Evolutionary conservation across 2,888 invertebrate species (phyloP), one percentile per base, ranked within the genome.

Genomic region (Malacosoma neustria): DNA sequence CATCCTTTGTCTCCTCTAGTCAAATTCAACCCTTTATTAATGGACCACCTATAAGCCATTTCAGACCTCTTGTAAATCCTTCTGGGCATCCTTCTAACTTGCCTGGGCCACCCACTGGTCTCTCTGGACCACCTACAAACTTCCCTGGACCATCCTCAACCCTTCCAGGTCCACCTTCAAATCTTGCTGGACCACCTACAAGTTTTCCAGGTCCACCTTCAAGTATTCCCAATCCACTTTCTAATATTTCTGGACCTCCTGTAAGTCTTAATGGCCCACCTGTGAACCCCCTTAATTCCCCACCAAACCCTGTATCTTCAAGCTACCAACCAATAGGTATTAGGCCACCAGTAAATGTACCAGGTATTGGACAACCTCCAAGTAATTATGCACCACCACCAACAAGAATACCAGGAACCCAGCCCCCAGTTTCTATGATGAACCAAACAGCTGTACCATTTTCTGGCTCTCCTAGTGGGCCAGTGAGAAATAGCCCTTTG

Each of bases 1-100:
- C 82, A 45, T 79, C 84, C 42, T 70, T 82, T 36, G 59, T 74
- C 49, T 55, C 84, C 41, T 76, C 84, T 81, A 84, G 77, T 80
- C 80, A 79, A 50, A 62, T 57, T 47, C 79, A 74, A 54, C 66
- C 74, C 43, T 44, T 71, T 29, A 41, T 68, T 11, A 85, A 81
- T 66, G 81, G 81, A n/a, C 82, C 76, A 36, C 59, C 46, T n/a
- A 40, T 49, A 32, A 33, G 45, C 32, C 51, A 49, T 31, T 46
- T 51, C 34, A 42, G 45, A 7, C 36, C 45, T 9, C 39, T 42
- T 30, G 34, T 40, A 13, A 40, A 34, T 30, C n/a, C n/a, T n/a
- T n/a, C n/a, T n/a, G n/a, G n/a, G n/a, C n/a, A n/a, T n/a, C 22
- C 22, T 7, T 7, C 9, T 9, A 22, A 22, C 3, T 9, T 22